Evolutionary conservation across 1,140 invertebrate species (phyloP).

Genomic region (Holotrichia oblita): DNA sequence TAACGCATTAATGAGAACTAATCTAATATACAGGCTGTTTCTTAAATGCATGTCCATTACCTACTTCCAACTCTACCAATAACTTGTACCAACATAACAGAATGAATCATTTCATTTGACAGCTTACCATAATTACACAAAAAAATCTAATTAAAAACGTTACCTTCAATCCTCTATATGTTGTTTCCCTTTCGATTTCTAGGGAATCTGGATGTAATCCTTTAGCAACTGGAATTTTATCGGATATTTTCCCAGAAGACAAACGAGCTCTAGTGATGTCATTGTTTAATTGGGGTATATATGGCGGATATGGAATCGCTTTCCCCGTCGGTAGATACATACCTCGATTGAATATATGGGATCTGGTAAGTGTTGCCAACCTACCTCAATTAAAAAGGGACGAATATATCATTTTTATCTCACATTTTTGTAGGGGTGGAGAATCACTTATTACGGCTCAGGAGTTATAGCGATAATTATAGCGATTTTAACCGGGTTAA

Average conservation of each 20-base stretch:
- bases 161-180: too few relatives aligned
- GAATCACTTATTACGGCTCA: constrained; percentile 85
- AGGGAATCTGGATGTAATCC: constrained; percentile 92
- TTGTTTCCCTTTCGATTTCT: constrained; percentile 29
- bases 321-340: constrained; percentile 92
- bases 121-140: too few relatives aligned
- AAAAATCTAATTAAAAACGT: too few relatives aligned
- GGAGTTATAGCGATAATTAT: constrained; percentile 84
- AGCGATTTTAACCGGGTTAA: constrained; percentile 76
- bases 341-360: constrained; percentile 79
- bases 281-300: constrained; percentile 96
- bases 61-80: too few relatives aligned
- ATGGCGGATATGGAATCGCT: constrained; percentile 87
- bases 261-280: constrained; percentile 89
- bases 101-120: too few relatives aligned
- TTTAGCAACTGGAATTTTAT: constrained; percentile 84
- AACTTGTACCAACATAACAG: too few relatives aligned
- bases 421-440: constrained; percentile 76
- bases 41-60: too few relatives aligned
- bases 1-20: too few relatives aligned
- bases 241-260: constrained; percentile 84
- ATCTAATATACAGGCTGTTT: too few relatives aligned
- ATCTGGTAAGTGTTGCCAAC: constrained; percentile 69
- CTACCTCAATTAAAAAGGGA: neutral
- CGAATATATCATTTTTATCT: neutral